phyloP scores from a whole-genome alignment of 2,797 vertebrate species.

The Perodicticus potto region DNA sequence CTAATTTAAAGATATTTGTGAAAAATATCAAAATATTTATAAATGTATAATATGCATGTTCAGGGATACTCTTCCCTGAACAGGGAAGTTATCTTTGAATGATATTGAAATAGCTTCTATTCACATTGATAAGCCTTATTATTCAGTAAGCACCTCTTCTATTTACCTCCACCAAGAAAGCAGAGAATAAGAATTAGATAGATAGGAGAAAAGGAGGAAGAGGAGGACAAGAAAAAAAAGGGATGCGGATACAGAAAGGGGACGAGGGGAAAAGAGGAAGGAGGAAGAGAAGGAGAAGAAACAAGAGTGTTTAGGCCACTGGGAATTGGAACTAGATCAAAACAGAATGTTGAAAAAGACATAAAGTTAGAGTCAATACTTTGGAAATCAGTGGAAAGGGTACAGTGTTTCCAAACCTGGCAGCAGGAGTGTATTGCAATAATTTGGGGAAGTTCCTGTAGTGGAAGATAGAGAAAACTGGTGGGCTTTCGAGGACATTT shows the following conservation, averaged over 20 bases:
- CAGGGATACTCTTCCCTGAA: background rate
- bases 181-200: background rate
- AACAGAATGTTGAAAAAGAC: background rate
- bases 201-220: background rate
- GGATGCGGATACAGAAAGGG: accelerated
- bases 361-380: background rate
- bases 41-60: background rate
- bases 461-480: background rate
- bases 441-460: accelerated
- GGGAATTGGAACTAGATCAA: background rate
- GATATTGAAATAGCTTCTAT: background rate
- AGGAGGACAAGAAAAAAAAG: background rate
- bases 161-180: background rate
- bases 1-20: background rate
- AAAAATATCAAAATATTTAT: background rate
- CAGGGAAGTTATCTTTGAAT: background rate
- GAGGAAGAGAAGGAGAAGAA: background rate
- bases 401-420: background rate
- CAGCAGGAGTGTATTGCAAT: background rate
- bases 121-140: background rate
- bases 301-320: background rate
- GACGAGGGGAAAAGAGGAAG: accelerated
- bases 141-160: background rate
- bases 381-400: constrained; percentile 16
- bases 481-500: background rate